A percentile compares a stretch with the other conserved stretches of the same genome.
Conservation (phyloP, 2,888 invertebrate species). For the Tricholauxania praeusta region DNA sequence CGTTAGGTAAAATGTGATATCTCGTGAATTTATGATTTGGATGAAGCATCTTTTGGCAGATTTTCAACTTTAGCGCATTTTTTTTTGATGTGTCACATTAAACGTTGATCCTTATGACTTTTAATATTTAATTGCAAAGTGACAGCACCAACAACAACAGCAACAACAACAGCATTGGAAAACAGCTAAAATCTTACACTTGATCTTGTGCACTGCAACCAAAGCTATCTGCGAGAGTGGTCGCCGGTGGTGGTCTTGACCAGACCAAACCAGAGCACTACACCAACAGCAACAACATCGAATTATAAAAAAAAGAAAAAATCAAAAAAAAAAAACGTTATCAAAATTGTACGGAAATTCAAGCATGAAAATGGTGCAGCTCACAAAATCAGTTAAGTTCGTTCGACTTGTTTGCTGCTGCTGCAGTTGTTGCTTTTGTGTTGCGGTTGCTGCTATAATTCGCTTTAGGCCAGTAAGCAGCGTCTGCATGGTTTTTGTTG, state of each 20-base stretch:
- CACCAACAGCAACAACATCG: slow-evolving; percentile 36
- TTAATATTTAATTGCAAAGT: too few relatives aligned
- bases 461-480: slow-evolving; percentile 15
- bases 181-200: too few relatives aligned
- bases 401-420: slow-evolving; percentile 20
- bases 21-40: too few relatives aligned
- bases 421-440: slow-evolving; percentile 4
- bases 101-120: too few relatives aligned
- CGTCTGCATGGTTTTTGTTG: slow-evolving; percentile 12
- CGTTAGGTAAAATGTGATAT: too few relatives aligned
- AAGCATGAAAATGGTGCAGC: slow-evolving; percentile 19
- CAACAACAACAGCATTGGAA: too few relatives aligned
- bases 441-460: slow-evolving; percentile 4
- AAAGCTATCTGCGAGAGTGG: too few relatives aligned
- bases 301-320: slow-evolving; percentile 22
- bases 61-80: too few relatives aligned
- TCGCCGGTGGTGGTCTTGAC: slow-evolving; percentile 43
- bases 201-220: too few relatives aligned
- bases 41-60: too few relatives aligned
- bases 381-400: slow-evolving; percentile 16
- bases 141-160: too few relatives aligned
- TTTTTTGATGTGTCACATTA: too few relatives aligned
- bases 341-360: slow-evolving; percentile 39
- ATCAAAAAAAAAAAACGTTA: slow-evolving; percentile 38
- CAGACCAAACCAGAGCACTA: slow-evolving; percentile 35